Evolutionary conservation across 2,888 invertebrate genomes (phyloP).

Genomic region (Alviniconcha strummeri): DNA sequence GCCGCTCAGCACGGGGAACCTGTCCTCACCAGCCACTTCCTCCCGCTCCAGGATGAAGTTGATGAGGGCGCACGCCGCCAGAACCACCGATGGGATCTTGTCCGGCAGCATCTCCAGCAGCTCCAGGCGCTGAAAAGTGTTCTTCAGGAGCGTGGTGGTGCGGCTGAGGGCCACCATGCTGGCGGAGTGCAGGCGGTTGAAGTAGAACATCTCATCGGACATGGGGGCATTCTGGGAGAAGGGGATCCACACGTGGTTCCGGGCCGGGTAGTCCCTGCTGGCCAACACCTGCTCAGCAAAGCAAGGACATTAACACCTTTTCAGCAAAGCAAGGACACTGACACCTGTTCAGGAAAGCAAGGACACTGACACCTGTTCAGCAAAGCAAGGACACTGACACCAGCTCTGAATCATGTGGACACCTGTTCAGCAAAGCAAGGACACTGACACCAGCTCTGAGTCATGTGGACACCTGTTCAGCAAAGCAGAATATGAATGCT

Average conservation of each 20-base stretch:
- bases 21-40: conserved; percentile 21
- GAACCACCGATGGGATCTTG: conserved; percentile 31
- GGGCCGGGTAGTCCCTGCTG: conserved; percentile 28
- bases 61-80: conserved; percentile 28
- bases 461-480: no score
- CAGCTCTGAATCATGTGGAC: no score
- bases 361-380: no score
- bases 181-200: conserved; percentile 25
- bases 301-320: no score
- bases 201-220: conserved; percentile 34
- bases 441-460: no score
- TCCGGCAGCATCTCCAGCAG: conserved; percentile 31
- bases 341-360: no score
- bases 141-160: conserved; percentile 24
- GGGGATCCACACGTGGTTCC: conserved; percentile 32
- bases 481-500: no score
- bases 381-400: no score
- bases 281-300: conserved; percentile 18
- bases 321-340: no score
- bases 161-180: conserved; percentile 30
- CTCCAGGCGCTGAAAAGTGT: conserved; percentile 32
- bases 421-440: no score
- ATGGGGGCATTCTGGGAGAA: conserved; percentile 25
- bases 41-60: conserved; percentile 30
- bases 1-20: conserved; percentile 30